Percentiles rank a stretch among this genome's conserved stretches.
Conservation (phyloP, 2,888 invertebrate genomes). For the Yponomeuta cagnagella region DNA sequence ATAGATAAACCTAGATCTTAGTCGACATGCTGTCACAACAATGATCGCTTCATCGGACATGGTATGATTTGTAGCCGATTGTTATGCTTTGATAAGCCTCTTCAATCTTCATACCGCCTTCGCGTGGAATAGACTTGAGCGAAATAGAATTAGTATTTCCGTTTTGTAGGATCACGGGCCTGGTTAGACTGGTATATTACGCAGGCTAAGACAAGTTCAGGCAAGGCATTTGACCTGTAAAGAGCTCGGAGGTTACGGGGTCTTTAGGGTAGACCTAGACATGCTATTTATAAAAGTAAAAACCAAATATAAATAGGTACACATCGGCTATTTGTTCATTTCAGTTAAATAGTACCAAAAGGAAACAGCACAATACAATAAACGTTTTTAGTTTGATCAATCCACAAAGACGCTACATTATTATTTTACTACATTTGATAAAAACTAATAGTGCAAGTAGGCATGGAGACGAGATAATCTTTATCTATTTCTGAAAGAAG, state of each 20-base stretch:
- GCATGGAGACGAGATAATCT: no score
- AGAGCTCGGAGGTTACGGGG: neutral
- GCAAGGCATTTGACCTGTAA: neutral
- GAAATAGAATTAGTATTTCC: neutral
- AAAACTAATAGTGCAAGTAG: no score
- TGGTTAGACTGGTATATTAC: conserved; percentile 1
- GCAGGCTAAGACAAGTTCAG: neutral
- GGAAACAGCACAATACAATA: no score
- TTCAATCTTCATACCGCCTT: neutral
- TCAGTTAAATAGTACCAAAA: no score
- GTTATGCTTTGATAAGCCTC: neutral
- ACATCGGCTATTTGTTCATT: no score
- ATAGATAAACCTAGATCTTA: neutral
- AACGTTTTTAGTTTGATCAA: no score
- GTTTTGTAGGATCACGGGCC: neutral
- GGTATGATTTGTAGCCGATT: neutral
- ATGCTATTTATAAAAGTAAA: neutral
- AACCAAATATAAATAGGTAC: neutral
- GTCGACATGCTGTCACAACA: neutral
- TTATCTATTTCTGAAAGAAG: no score
- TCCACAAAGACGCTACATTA: no score
- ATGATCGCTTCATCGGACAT: neutral
- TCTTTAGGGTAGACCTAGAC: neutral
- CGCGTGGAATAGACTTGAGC: neutral
- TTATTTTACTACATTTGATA: no score